phyloP scores from a whole-genome alignment of 2,113 vertebrate genomes.

The Zosterops pallidus region DNA sequence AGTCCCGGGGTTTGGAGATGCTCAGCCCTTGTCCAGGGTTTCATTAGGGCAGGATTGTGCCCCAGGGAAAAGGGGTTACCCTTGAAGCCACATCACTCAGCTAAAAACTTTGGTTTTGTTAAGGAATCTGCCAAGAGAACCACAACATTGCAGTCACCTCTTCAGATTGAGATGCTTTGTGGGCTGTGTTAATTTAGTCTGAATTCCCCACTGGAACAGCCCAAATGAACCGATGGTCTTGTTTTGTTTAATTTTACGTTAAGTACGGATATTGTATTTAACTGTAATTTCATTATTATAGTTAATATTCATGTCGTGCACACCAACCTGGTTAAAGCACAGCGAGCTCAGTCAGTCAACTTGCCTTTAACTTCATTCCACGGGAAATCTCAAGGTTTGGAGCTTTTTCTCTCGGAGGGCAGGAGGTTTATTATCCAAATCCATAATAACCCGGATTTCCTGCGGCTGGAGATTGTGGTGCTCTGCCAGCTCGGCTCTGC shows the following conservation, averaged over 20 bases:
- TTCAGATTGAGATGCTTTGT: conserved; percentile 28
- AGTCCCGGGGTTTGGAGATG: neutral
- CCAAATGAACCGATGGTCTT: conserved; percentile 23
- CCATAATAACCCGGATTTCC: conserved; percentile 24
- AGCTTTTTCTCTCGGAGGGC: neutral
- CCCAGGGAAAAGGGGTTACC: neutral
- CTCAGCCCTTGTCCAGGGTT: neutral
- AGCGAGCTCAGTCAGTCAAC: neutral
- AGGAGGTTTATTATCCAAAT: neutral
- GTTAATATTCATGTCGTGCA: neutral
- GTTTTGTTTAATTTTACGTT: conserved; percentile 48
- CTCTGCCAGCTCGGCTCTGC: neutral
- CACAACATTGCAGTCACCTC: neutral
- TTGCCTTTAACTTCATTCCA: neutral
- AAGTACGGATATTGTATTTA: conserved; percentile 31
- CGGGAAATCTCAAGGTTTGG: neutral
- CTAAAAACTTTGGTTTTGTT: neutral
- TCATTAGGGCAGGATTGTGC: neutral
- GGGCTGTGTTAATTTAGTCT: conserved; percentile 27
- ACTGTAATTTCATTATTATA: conserved; percentile 23
- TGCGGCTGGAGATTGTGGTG: neutral
- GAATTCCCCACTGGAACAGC: conserved; percentile 25
- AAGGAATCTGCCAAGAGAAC: neutral
- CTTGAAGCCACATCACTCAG: neutral
- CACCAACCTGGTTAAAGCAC: neutral